These are phyloP conservation scores for crab-eating macaque (Macaca fascicularis) DNA, from an alignment of 2,113 vertebrate genomes.

Conservation along the genomic window T2T-MFA8v1.1 NC_088377.1:182064501-182065000, in stretches of 20 bases:
- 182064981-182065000: background rate
- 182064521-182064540: background rate
- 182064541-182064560: background rate
- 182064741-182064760: background rate
- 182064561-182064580: background rate
- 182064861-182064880: background rate
- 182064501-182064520: background rate
- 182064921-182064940: background rate
- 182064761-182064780: background rate
- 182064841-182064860: background rate
- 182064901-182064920: background rate
- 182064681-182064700: background rate
- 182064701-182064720: no score
- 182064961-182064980: background rate
- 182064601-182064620: background rate
- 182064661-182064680: background rate
- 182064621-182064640: background rate
- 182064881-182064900: background rate
- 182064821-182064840: background rate
- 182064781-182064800: background rate
- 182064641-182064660: background rate
- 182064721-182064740: background rate
- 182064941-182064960: background rate
- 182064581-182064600: background rate
- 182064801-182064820: background rate